Percentiles rank a stretch among this genome's conserved stretches.
phyloP scores from a whole-genome alignment of 2,113 vertebrate genomes.

The Illadopsis cleaveri region DNA sequence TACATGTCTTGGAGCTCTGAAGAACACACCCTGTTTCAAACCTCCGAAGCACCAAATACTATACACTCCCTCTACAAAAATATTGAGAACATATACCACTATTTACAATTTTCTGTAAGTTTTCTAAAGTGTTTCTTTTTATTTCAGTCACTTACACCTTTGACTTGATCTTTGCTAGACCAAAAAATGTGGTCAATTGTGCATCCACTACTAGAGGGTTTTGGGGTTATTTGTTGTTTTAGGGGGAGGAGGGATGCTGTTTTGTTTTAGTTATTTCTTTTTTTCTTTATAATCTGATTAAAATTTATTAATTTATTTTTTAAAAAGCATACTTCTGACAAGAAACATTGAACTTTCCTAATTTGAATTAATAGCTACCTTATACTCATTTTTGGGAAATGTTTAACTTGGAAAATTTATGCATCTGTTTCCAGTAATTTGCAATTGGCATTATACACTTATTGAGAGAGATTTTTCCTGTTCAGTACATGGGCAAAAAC shows the following conservation, averaged over 20 bases:
- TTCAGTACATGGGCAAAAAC: not conserved
- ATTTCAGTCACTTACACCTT: not conserved
- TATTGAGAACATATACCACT: not conserved
- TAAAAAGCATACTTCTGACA: not conserved
- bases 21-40: not conserved
- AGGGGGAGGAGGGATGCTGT: rapidly evolving
- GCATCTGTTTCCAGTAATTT: not conserved
- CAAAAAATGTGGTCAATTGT: not conserved
- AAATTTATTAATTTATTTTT: too few relatives aligned
- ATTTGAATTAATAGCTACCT: not conserved
- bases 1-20: not conserved
- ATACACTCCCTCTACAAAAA: not conserved
- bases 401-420: not conserved
- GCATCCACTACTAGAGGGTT: not conserved
- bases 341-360: not conserved
- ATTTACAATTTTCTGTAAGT: not conserved
- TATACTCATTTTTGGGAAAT: not conserved
- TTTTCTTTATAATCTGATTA: too few relatives aligned
- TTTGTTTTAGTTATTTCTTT: too few relatives aligned
- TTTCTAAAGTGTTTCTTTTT: not conserved
- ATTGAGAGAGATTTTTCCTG: not conserved
- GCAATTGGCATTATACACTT: not conserved
- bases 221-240: not conserved
- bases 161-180: not conserved
- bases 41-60: not conserved